A percentile compares a stretch with the other conserved stretches of the same genome.
phyloP scores from a whole-genome alignment of 2,888 invertebrate genomes.

The Pheosia tremula region DNA sequence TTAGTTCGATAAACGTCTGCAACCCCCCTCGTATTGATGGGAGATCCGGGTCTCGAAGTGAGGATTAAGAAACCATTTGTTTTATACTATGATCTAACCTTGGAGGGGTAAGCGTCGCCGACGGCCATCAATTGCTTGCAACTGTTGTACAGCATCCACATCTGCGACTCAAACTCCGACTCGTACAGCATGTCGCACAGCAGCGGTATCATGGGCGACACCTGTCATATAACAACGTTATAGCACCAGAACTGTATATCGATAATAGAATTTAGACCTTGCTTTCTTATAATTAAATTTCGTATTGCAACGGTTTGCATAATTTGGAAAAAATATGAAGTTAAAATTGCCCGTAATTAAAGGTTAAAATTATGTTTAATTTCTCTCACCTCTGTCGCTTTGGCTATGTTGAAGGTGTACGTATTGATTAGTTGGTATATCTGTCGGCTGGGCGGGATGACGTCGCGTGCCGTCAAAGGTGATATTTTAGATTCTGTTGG shows the following conservation, averaged over 20 bases:
- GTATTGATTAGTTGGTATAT: constrained; percentile 95
- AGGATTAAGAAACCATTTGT: no score
- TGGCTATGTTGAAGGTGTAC: constrained; percentile 93
- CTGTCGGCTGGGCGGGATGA: constrained; percentile 94
- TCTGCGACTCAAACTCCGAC: constrained; percentile 97
- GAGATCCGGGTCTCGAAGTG: no score
- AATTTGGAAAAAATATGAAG: no score
- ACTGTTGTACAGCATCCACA: constrained; percentile 97
- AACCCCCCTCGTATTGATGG: no score
- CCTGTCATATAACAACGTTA: constrained; percentile 49
- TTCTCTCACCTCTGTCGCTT: constrained; percentile 89
- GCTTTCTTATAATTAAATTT: no score
- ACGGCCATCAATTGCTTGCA: constrained; percentile 94
- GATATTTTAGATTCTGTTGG: constrained; percentile 92
- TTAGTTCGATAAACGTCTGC: no score
- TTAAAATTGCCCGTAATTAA: no score
- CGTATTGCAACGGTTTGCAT: no score
- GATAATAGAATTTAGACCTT: no score
- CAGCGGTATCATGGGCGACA: constrained; percentile 89
- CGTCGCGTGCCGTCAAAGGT: constrained; percentile 92
- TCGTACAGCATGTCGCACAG: constrained; percentile 96
- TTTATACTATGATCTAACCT: constrained; percentile 74
- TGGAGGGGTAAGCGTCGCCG: constrained; percentile 95
- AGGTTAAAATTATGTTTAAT: not conserved
- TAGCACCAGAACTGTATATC: not conserved